Conservation (phyloP, 2,888 invertebrate genomes). For the Pseudococcus jackbeardsleyi region DNA sequence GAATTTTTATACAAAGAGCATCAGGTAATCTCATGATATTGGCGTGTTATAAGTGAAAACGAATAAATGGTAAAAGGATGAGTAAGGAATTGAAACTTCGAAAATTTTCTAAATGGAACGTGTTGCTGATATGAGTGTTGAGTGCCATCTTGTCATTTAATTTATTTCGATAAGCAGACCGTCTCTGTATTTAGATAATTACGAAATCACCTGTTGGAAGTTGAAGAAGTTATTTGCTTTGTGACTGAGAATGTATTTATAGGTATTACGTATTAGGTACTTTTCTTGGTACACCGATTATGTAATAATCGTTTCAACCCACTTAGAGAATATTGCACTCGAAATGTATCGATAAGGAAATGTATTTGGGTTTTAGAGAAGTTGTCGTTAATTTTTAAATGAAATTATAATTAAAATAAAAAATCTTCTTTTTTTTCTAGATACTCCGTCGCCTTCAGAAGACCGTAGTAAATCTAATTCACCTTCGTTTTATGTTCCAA, state of each 20-base stretch:
- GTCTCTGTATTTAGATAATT: neutral
- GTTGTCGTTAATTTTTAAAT: slow-evolving; percentile 1
- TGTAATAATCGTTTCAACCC: neutral
- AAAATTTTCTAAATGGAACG: neutral
- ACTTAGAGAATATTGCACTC: neutral
- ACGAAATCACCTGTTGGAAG: neutral
- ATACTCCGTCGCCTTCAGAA: neutral
- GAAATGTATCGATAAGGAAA: neutral
- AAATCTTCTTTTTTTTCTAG: neutral
- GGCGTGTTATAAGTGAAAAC: neutral
- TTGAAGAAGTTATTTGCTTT: neutral
- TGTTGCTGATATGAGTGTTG: neutral
- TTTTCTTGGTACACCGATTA: neutral
- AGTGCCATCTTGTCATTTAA: neutral
- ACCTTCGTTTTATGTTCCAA: neutral
- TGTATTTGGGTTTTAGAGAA: neutral
- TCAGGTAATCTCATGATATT: neutral
- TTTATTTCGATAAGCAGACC: neutral
- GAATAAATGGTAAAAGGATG: neutral
- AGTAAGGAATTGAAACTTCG: neutral
- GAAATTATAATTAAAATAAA: neutral
- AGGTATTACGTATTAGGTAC: too few relatives aligned
- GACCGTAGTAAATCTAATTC: neutral
- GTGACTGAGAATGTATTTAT: neutral
- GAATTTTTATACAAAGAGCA: neutral